Evolutionary conservation across 2,113 vertebrate species (phyloP).

Genomic region (Otocyon megalotis): DNA sequence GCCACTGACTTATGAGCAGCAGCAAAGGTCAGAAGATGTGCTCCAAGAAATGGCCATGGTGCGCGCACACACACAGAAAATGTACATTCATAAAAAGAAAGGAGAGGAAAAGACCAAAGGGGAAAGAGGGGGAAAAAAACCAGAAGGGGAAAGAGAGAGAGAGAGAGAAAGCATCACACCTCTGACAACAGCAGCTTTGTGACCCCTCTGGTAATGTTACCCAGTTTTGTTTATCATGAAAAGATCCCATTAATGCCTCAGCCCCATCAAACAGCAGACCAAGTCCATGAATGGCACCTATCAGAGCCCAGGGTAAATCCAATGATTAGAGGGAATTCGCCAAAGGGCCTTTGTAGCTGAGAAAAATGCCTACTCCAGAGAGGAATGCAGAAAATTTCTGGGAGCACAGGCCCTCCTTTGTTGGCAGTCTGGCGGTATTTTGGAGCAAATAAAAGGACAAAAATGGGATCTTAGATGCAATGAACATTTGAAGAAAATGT

Average conservation of each 20-base stretch:
- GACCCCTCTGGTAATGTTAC: slow-evolving; percentile 89
- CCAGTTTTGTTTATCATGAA: slow-evolving; percentile 92
- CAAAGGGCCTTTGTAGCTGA: slow-evolving; percentile 96
- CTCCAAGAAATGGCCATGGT: slow-evolving; percentile 78
- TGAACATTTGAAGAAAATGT: slow-evolving; percentile 93
- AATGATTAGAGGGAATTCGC: slow-evolving; percentile 97
- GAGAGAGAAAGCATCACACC: slow-evolving; percentile 66
- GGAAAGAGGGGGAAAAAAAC: slow-evolving; percentile 40
- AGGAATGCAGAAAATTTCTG: slow-evolving; percentile 98
- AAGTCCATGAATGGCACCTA: slow-evolving; percentile 95
- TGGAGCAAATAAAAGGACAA: slow-evolving; percentile 96
- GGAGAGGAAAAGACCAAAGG: slow-evolving; percentile 55
- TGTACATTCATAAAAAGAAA: slow-evolving; percentile 72
- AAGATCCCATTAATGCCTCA: slow-evolving; percentile 90
- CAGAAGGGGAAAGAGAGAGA: slow-evolving; percentile 21
- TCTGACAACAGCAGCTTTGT: slow-evolving; percentile 88
- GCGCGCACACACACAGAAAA: slow-evolving; percentile 69
- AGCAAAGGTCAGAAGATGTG: slow-evolving; percentile 83
- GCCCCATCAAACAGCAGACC: slow-evolving; percentile 90
- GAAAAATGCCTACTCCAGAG: slow-evolving; percentile 97
- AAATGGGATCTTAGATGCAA: slow-evolving; percentile 93
- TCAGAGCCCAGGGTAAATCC: slow-evolving; percentile 94
- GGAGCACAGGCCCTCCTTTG: slow-evolving; percentile 97
- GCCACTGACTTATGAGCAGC: slow-evolving; percentile 64
- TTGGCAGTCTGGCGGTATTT: slow-evolving; percentile 91